These are phyloP conservation scores for Heliornis fulica DNA, from an alignment of 2,113 vertebrate genomes.

Conservation along the genomic window DNA sequence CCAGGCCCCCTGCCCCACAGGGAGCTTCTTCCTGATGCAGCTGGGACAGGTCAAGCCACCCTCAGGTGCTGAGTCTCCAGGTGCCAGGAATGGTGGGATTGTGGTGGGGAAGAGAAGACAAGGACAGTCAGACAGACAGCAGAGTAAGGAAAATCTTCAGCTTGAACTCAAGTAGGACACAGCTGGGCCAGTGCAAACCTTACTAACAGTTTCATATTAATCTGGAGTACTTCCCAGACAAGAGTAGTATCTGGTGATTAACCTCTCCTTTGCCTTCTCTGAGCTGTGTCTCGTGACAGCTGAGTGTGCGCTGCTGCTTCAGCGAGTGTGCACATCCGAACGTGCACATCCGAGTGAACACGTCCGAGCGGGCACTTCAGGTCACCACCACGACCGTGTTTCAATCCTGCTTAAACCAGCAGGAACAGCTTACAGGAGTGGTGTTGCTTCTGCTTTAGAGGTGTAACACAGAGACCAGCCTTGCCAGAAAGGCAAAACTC, in stretches of 20 bases:
- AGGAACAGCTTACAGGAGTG: not conserved
- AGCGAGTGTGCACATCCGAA: not conserved
- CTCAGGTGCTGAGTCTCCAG: no score
- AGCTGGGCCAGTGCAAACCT: not conserved
- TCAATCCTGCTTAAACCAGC: not conserved
- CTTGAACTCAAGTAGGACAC: no score
- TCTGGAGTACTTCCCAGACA: not conserved
- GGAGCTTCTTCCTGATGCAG: not conserved
- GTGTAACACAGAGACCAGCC: not conserved
- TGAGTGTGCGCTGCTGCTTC: not conserved
- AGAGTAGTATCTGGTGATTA: not conserved
- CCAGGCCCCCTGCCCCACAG: not conserved
- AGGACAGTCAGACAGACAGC: not conserved
- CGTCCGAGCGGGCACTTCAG: no score
- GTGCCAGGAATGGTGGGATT: not conserved
- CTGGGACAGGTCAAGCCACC: not conserved
- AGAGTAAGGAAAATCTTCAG: not conserved
- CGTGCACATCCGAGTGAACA: no score
- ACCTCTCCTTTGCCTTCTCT: not conserved
- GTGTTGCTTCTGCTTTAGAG: not conserved
- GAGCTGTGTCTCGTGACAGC: not conserved
- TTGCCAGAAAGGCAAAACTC: not conserved
- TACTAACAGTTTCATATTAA: not conserved
- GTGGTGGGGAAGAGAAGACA: not conserved
- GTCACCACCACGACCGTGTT: not conserved